phyloP scores from a whole-genome alignment of 2,797 vertebrate genomes.

The Syngnathus acus region DNA sequence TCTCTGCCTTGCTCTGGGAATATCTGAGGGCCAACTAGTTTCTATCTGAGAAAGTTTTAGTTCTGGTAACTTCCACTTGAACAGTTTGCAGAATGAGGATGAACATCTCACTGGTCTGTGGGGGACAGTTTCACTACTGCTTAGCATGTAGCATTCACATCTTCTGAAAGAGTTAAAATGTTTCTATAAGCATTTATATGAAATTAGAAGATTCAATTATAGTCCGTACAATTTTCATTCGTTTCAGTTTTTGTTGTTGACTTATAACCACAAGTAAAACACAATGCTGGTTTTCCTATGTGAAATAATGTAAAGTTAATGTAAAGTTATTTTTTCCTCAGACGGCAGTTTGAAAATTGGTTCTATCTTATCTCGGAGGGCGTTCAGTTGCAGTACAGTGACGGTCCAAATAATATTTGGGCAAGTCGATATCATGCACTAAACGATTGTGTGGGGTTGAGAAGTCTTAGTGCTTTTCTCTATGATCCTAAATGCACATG shows the following conservation, averaged over 20 bases:
- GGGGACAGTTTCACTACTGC: constrained; percentile 21
- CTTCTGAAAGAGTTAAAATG: constrained; percentile 22
- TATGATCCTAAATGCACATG: background rate
- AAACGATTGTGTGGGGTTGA: too few relatives aligned
- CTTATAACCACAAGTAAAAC: background rate
- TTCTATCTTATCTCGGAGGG: too few relatives aligned
- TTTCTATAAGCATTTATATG: constrained; percentile 9
- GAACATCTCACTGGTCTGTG: constrained; percentile 35
- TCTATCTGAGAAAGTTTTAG: constrained; percentile 36
- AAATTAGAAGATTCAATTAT: background rate
- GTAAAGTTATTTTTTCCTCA: too few relatives aligned
- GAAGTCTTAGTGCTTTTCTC: too few relatives aligned
- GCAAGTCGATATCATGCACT: too few relatives aligned
- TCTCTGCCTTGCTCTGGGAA: constrained; percentile 6
- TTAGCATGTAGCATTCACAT: constrained; percentile 7
- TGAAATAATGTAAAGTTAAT: too few relatives aligned
- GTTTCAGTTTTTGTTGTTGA: background rate
- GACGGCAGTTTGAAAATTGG: too few relatives aligned
- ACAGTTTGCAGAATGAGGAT: constrained; percentile 37
- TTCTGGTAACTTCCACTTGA: constrained; percentile 37
- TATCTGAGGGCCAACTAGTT: background rate
- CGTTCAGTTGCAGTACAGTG: too few relatives aligned
- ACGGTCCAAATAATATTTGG: too few relatives aligned
- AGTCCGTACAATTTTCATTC: background rate
- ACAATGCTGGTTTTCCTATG: background rate